Conservation (phyloP, 2,113 vertebrate genomes). For the Daubentonia madagascariensis region DNA sequence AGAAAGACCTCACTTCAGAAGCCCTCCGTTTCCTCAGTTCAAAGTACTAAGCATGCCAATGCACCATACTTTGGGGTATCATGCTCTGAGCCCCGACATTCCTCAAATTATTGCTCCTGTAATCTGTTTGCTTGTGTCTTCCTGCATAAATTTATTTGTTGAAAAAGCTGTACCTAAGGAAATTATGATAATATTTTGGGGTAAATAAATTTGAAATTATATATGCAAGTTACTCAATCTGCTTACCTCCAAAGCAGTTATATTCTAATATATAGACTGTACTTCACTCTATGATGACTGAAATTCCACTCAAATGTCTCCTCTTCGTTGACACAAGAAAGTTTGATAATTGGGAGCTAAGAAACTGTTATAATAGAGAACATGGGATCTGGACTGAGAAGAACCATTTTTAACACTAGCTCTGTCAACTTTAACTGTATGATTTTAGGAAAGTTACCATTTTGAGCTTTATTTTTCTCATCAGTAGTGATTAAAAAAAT, state of each 20-base stretch:
- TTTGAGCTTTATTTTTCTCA: conserved; percentile 22
- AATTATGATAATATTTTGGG: background rate
- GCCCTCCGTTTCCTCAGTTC: background rate
- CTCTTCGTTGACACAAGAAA: background rate
- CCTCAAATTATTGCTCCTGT: background rate
- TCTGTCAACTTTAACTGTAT: background rate
- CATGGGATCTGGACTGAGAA: background rate
- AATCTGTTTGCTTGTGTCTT: background rate
- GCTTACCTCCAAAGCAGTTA: background rate
- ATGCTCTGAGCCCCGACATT: too few relatives aligned
- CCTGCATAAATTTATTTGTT: background rate
- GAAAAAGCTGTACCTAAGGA: background rate
- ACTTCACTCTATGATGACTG: background rate
- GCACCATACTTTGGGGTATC: background rate
- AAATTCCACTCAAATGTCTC: background rate
- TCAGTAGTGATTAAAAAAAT: background rate
- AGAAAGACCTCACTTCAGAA: background rate
- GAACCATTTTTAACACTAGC: background rate
- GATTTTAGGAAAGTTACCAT: background rate
- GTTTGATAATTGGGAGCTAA: background rate
- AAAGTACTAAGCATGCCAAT: background rate
- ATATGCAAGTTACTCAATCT: background rate
- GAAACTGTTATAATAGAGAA: background rate
- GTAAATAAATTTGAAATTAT: background rate
- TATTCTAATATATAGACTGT: background rate